phyloP scores from a whole-genome alignment of 2,113 vertebrate species.

The Machaerirhynchus nigripectus region DNA sequence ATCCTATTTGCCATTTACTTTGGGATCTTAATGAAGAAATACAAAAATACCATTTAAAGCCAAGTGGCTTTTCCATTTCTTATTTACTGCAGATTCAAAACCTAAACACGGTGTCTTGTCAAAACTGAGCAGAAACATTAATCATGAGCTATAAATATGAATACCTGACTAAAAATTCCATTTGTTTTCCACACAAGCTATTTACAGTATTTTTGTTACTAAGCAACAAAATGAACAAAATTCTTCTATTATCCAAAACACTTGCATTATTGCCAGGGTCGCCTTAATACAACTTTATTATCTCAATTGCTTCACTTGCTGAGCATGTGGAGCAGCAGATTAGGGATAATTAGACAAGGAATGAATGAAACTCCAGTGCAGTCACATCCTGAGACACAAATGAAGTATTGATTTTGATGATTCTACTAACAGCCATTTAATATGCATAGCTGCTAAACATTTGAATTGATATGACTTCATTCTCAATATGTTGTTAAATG shows the following conservation, averaged over 20 bases:
- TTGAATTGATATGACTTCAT: constrained; percentile 43
- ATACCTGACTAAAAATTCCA: neutral
- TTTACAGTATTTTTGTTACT: constrained; percentile 62
- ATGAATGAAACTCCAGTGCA: constrained; percentile 43
- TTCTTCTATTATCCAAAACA: constrained; percentile 46
- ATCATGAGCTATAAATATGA: constrained; percentile 12
- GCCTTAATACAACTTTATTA: constrained; percentile 70
- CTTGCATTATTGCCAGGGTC: constrained; percentile 37
- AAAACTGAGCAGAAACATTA: neutral
- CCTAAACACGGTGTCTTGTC: neutral
- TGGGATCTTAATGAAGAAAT: neutral
- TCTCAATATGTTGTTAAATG: constrained; percentile 8
- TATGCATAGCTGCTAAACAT: constrained; percentile 60
- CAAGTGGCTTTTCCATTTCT: neutral
- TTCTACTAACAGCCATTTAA: constrained; percentile 65
- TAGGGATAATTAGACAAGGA: constrained; percentile 59
- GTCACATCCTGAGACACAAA: constrained; percentile 67
- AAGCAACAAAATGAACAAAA: constrained; percentile 72
- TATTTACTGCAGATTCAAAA: neutral
- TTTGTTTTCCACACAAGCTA: neutral
- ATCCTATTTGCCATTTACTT: neutral
- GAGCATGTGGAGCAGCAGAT: constrained; percentile 59
- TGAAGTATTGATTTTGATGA: constrained; percentile 71
- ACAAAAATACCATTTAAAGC: neutral
- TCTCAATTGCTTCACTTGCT: constrained; percentile 41